Percentiles rank a stretch among this genome's conserved stretches.
Evolutionary conservation across 2,797 vertebrate species (phyloP).

Genomic region (Phataginus tricuspis): DNA sequence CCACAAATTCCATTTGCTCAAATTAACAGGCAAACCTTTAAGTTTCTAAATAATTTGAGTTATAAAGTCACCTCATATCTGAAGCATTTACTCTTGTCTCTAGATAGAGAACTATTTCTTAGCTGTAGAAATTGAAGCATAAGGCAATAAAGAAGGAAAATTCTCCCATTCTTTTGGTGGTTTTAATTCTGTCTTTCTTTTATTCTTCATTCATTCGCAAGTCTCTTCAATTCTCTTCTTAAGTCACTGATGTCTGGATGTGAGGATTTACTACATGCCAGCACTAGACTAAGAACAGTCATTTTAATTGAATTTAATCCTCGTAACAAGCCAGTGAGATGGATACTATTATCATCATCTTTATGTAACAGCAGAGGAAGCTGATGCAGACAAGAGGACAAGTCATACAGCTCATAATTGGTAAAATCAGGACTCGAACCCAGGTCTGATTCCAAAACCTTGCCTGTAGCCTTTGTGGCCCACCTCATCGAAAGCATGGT

Average conservation of each 20-base stretch:
- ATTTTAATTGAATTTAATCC: not conserved
- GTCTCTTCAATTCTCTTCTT: not conserved
- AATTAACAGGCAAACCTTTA: constrained; percentile 33
- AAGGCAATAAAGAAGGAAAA: not conserved
- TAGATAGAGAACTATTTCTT: constrained; percentile 36
- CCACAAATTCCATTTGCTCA: constrained; percentile 57
- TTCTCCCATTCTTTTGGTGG: not conserved
- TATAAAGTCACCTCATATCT: not conserved
- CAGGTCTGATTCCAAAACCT: not conserved
- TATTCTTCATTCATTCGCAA: not conserved
- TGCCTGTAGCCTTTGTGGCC: not conserved
- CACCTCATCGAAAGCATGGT: not conserved
- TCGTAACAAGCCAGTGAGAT: not conserved
- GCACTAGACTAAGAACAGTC: not conserved
- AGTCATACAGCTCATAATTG: not conserved
- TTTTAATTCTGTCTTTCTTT: not conserved
- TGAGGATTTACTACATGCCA: not conserved
- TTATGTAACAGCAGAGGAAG: not conserved
- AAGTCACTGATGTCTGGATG: not conserved
- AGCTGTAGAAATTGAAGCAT: not conserved
- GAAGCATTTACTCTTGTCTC: constrained; percentile 50
- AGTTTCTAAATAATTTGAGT: constrained; percentile 7
- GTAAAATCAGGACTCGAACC: not conserved
- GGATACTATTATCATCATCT: not conserved
- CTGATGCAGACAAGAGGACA: not conserved